Conservation (phyloP, 2,113 vertebrate genomes). For the Oncorhynchus mykiss region DNA sequence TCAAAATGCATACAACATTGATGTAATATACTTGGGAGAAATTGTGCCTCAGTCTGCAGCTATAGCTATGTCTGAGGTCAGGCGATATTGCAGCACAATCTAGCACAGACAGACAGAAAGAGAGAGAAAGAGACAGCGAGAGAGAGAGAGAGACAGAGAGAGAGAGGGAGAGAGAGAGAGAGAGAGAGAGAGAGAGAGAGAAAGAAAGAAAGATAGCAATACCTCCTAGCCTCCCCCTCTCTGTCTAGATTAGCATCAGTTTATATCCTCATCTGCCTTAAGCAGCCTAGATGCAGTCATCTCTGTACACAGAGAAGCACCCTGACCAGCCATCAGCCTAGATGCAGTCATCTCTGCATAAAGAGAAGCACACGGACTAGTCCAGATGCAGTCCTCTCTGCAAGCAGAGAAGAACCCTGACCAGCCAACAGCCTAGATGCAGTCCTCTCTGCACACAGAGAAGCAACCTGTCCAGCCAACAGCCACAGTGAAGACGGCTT, state of each 20-base stretch:
- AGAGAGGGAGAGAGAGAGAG: conserved; percentile 12
- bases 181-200: background rate
- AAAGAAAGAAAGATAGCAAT: background rate
- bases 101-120: conserved; percentile 4
- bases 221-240: conserved; percentile 14
- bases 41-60: conserved; percentile 53
- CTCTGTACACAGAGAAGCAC: too few relatives aligned
- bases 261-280: conserved; percentile 38
- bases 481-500: conserved; percentile 30
- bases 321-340: too few relatives aligned
- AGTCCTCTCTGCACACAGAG: too few relatives aligned
- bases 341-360: too few relatives aligned
- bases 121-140: conserved; percentile 5
- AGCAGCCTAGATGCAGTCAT: background rate
- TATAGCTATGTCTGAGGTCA: conserved; percentile 46
- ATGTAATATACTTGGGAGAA: conserved; percentile 59
- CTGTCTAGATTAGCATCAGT: conserved; percentile 63
- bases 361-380: too few relatives aligned
- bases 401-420: too few relatives aligned
- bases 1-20: conserved; percentile 38
- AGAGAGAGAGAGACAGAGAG: background rate
- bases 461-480: conserved; percentile 13
- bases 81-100: conserved; percentile 66
- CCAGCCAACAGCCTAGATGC: too few relatives aligned
- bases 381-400: too few relatives aligned